Base-by-base conservation (phyloP, 1,140 invertebrate species). In the Trachelipus rathkii region DNA sequence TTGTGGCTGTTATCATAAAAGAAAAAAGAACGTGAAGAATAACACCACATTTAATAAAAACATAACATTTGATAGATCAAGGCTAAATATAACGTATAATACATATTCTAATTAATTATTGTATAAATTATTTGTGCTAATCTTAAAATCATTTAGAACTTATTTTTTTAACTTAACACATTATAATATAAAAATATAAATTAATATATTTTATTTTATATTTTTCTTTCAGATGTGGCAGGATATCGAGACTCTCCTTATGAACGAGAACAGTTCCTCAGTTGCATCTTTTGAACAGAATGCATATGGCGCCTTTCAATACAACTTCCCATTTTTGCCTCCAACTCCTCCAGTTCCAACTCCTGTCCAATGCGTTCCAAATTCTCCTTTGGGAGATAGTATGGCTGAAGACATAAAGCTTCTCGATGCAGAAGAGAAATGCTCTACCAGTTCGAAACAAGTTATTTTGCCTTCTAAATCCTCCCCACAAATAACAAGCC, bases 181-280 rank as follows among this genome's bases (percentile, higher is more conserved):
- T 33, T 33, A 33, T 33, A 33, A 33, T 33, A 33, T 6, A 33
- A 33, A 3, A 33, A 33, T 33, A 33, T 3, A 33, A 33, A 33
- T 33, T 33, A 33, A 33, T 33, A 6, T 33, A 33, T 33, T 33
- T 3, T 33, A 33, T 33, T 33, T 68, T 75, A n/a, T 19, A 70
- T 76, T 50, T 76, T 21, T 46, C 15, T 23, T 13, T 10, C 74
- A 76, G 74, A 76, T 76, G 74, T 76, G 74, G 74, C 74, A 76
- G 33, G 74, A 76, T 44, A 76, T 76, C 45, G 74, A 76, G 70
- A 76, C 74, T 15, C 69, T 76, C 11, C 74, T 76, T 6, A 21
- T 76, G 43, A 71, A 50, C 10, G 74, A 76, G 24, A 71, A 44
- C 23, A 71, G 44, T 66, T 45, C 67, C 10, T 19, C 44, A 1